Base-by-base conservation (phyloP, 2,113 vertebrate species). In the Pygoscelis adeliae region DNA sequence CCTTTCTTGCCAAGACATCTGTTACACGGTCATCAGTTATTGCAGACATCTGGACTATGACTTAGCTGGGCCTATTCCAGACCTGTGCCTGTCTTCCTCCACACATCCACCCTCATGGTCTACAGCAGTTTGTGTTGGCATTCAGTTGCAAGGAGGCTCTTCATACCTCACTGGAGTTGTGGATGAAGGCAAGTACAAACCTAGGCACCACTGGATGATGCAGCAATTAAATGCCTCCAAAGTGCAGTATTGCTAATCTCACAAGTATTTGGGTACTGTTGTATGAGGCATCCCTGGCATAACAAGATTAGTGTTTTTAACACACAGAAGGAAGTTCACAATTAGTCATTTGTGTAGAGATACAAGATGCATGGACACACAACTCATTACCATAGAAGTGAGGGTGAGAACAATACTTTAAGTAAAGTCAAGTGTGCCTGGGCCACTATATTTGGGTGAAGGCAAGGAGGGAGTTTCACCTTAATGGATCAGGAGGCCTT, bases 391-490 rank as follows among this genome's bases (percentile, higher is more conserved):
- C 13, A 70, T 1, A 44, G 36, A 90, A 73, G 13, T 21, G 34
- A 70, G 8, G 13, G 21, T 38, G 42, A 52, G 18, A 91, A 87
- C 40, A 70, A 47, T 34, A 87, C 23, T 29, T 18, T 30, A 20
- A 82, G 17, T 23, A 76, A 77, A 10, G 42, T 25, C 22, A 61
- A 7, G 26, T 42, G 8, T 42, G 32, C 10, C 77, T 47, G 34
- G 58, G 17, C 5, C n/a, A 47, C 58, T 72, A 49, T 9, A 34
- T 5, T 0, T 0, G 11, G 25, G 27, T 27, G 42, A 87, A 67
- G 18, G 13, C 13, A 72, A 72, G 30, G 30, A 44, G 5, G 7
- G 16, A 73, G 8, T 46, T 83, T 50, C 1, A 2, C n/a, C 44
- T 23, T 56, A 47, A 56, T 0, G 5, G 12, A 50, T 26, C 58